These are phyloP conservation scores for Phaethon lepturus DNA, from an alignment of 2,113 vertebrate species.

Conservation along the genomic window DNA sequence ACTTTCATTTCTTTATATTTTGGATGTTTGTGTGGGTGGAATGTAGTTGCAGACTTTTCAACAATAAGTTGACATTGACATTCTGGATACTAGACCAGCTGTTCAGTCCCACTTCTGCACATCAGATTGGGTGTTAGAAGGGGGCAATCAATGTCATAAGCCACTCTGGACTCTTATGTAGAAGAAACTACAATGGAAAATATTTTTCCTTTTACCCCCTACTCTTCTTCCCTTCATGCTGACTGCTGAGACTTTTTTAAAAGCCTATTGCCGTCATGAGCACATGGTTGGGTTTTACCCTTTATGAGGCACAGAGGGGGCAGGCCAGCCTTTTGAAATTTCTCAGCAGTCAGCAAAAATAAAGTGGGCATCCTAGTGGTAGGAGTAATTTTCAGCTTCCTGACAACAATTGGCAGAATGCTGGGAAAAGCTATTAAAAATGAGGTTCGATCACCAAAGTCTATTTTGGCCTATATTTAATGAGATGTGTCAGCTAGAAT, in stretches of 20 bases:
- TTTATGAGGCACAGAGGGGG: conserved; percentile 50
- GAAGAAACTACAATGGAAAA: conserved; percentile 26
- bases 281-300: conserved; percentile 42
- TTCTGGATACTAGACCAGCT: background rate
- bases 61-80: background rate
- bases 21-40: background rate
- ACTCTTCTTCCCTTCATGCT: conserved; percentile 5
- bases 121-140: conserved; percentile 20
- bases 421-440: conserved; percentile 72
- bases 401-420: conserved; percentile 70
- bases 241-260: conserved; percentile 59
- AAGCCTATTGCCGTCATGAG: conserved; percentile 13
- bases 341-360: conserved; percentile 67
- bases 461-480: conserved; percentile 69
- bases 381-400: conserved; percentile 70
- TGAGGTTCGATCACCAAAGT: conserved; percentile 62
- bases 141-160: conserved; percentile 26
- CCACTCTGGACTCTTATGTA: background rate
- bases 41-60: background rate
- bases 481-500: conserved; percentile 69
- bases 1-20: background rate
- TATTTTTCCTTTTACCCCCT: conserved; percentile 40
- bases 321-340: conserved; percentile 64
- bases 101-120: background rate
- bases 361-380: conserved; percentile 68